A percentile compares a stretch with the other conserved stretches of the same genome.
Evolutionary conservation across 1,140 invertebrate genomes (phyloP).

Genomic region (Palaemon carinicauda): DNA sequence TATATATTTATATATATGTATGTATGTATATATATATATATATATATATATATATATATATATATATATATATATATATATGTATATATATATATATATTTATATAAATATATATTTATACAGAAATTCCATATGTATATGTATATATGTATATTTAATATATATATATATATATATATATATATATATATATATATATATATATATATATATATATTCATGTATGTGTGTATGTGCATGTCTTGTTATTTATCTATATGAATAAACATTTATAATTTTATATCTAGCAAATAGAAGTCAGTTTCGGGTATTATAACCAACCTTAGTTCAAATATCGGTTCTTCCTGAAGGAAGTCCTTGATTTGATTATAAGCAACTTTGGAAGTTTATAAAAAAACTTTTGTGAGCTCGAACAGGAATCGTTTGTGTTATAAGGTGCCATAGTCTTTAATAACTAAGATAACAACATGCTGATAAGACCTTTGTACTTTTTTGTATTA

Average conservation of each 20-base stretch:
- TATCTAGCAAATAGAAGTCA: too few relatives aligned
- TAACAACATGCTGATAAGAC: too few relatives aligned
- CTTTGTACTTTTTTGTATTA: too few relatives aligned
- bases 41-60: neutral
- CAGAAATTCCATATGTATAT: neutral
- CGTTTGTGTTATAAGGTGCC: too few relatives aligned
- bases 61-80: neutral
- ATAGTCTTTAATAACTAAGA: too few relatives aligned
- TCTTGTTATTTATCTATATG: neutral
- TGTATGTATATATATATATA: neutral
- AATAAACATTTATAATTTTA: conserved; percentile 7
- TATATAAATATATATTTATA: neutral
- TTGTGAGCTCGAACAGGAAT: too few relatives aligned
- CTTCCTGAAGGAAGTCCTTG: too few relatives aligned
- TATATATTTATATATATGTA: conserved; percentile 4
- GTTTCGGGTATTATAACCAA: too few relatives aligned
- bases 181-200: conserved; percentile 18
- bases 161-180: neutral
- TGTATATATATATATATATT: neutral
- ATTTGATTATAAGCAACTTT: too few relatives aligned
- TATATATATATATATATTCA: conserved; percentile 5
- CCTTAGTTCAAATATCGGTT: too few relatives aligned
- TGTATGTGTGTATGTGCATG: neutral
- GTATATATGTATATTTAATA: neutral
- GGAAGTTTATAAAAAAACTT: too few relatives aligned